Evolutionary conservation across 2,888 invertebrate species (phyloP), one percentile per base, ranked within the genome.

Genomic region (Taphrorychus bicolor): DNA sequence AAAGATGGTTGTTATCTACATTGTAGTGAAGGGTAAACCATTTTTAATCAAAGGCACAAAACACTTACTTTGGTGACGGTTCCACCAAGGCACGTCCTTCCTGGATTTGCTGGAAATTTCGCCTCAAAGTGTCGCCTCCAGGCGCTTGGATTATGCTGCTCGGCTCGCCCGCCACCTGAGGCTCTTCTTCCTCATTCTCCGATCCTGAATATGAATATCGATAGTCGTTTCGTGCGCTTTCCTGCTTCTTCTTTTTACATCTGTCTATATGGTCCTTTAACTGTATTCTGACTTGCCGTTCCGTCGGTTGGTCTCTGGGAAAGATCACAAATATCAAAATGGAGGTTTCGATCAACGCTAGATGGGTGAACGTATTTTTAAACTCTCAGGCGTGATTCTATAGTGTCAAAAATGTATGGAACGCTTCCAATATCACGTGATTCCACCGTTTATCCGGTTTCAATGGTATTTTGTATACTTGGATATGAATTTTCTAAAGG

Each of bases 211-310:
- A 62, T 40, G 97, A 97, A 83, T 89, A 62, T 14, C 66, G 65
- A 82, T 91, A 91, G 78, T 91, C 90, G 78, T 91, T 90, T 18
- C 90, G 86, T 73, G 91, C 90, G 80, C 94, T 93, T 81, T 95
- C 94, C 79, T 92, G 94, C 86, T 94, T 95, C 81, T 96, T 91
- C 83, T 96, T 96, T 85, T 96, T 96, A 85, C 95, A 95, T 73
- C 95, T 87, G 84, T 99, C 99, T 83, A 99, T 98, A 84, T 99
- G 98, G 85, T 99, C 99, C 84, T 98, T 98, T 73, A 99, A 89
- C 83, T 98, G 97, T 84, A 97, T 98, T 80, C 98, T 88, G 74
- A 98, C 97, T 86, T 98, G 97, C 76, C 98, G 87, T 84, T 99
- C 99, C 58, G 97, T 98, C 17, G 98, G 98, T 84, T 98, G 98